Evolutionary conservation across 2,888 invertebrate species (phyloP).

Genomic region (Apodemia hepburni): DNA sequence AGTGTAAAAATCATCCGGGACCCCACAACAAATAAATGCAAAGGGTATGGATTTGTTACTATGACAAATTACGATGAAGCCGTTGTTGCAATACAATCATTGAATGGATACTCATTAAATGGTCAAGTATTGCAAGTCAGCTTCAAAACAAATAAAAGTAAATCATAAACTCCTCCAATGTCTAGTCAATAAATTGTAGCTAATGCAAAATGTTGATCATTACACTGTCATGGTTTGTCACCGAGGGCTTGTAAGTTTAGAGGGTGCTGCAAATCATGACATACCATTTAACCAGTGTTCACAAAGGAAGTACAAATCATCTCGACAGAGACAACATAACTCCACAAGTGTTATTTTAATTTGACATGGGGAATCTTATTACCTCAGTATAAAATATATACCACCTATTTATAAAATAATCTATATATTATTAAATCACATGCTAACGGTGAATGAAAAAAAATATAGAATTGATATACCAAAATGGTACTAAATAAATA

Average conservation of each 20-base stretch:
- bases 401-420: conserved; percentile 8
- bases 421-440: conserved; percentile 8
- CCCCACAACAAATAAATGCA: conserved; percentile 97
- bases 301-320: conserved; percentile 58
- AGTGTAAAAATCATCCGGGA: conserved; percentile 98
- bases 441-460: background rate
- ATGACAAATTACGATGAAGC: conserved; percentile 99
- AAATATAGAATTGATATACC: background rate
- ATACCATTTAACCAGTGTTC: conserved; percentile 46
- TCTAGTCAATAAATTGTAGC: conserved; percentile 80
- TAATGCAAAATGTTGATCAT: conserved; percentile 78
- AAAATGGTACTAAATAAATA: background rate
- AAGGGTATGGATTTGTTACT: conserved; percentile 98
- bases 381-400: conserved; percentile 10
- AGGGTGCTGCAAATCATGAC: conserved; percentile 61
- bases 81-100: conserved; percentile 95
- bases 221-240: conserved; percentile 73
- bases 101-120: conserved; percentile 97
- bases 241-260: conserved; percentile 53
- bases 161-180: conserved; percentile 75
- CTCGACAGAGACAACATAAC: conserved; percentile 28
- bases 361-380: conserved; percentile 15
- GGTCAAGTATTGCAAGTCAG: conserved; percentile 98
- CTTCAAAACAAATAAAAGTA: conserved; percentile 96
- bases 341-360: conserved; percentile 14